Conservation (phyloP, 2,113 vertebrate genomes). For the Syrrhaptes paradoxus region DNA sequence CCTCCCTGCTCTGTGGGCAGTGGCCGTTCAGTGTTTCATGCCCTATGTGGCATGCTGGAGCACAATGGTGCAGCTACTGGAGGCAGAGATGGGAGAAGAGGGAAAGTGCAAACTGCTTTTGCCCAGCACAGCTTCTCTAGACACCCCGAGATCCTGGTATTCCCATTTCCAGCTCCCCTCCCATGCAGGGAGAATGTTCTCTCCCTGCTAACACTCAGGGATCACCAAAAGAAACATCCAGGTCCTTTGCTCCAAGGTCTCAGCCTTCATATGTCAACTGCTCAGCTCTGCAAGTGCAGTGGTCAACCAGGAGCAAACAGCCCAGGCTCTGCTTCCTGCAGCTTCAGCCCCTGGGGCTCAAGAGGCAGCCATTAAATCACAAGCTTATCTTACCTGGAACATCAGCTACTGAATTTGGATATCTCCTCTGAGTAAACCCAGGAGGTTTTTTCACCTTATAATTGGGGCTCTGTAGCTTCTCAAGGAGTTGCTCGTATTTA, state of each 20-base stretch:
- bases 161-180: background rate
- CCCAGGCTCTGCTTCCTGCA: background rate
- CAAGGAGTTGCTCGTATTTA: background rate
- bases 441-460: background rate
- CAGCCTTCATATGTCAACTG: accelerated
- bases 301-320: background rate
- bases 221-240: accelerated
- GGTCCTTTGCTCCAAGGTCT: background rate
- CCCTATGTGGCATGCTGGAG: accelerated
- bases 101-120: background rate
- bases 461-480: background rate
- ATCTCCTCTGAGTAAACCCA: background rate
- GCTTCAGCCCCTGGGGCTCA: background rate
- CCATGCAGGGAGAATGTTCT: accelerated
- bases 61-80: background rate
- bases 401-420: background rate
- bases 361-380: background rate
- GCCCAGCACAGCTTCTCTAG: background rate
- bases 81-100: background rate
- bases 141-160: too few species aligned
- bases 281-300: background rate
- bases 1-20: background rate
- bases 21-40: accelerated
- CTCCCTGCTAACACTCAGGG: background rate
- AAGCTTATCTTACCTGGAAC: background rate